Evolutionary conservation across 2,113 vertebrate species (phyloP), one percentile per base, ranked within the genome.

Genomic region (Phrynosoma blainvillii): DNA sequence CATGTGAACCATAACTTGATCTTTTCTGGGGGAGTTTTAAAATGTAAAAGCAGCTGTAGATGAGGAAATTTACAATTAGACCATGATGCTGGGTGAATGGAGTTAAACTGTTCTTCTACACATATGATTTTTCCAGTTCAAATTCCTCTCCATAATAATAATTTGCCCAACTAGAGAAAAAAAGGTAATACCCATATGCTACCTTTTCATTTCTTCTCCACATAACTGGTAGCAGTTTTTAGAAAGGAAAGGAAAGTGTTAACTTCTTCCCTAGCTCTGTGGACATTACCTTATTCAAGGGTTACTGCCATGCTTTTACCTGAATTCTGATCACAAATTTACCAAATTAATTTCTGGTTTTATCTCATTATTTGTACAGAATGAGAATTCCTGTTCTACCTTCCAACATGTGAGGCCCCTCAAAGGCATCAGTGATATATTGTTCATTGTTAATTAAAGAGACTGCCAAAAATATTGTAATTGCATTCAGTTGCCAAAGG

Each of bases 391-490:
- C 27, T 32, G 21, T 21, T 77, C 42, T 75, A 40, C 10, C 77
- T 27, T 54, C 74, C 68, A 12, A 68, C 23, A 30, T 83, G 56
- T 32, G 73, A 81, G 23, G 66, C 52, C 59, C 21, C 16, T 81
- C 4, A 27, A 71, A 59, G 52, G n/a, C 71, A 36, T 36, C 6
- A 21, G n/a, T 47, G 21, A 81, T 81, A 16, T 30, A 11, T 70
- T 90, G 71, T 87, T 92, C 88, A 73, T 87, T 88, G 91, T 91
- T 94, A 93, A 93, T 93, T 90, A 42, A 10, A 89, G 92, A 93
- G 86, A 84, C 87, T 90, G 87, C 89, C 91, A 92, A 93, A 93
- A 92, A 87, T 91, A 89, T 85, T 95, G 92, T 94, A 92, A 95
- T 94, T 91, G 82, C 77, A 79, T 84, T 90, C 84, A 65, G 0